A percentile compares a stretch with the other conserved stretches of the same genome.
phyloP scores from a whole-genome alignment of 2,797 vertebrate species.

The Poecilia picta region DNA sequence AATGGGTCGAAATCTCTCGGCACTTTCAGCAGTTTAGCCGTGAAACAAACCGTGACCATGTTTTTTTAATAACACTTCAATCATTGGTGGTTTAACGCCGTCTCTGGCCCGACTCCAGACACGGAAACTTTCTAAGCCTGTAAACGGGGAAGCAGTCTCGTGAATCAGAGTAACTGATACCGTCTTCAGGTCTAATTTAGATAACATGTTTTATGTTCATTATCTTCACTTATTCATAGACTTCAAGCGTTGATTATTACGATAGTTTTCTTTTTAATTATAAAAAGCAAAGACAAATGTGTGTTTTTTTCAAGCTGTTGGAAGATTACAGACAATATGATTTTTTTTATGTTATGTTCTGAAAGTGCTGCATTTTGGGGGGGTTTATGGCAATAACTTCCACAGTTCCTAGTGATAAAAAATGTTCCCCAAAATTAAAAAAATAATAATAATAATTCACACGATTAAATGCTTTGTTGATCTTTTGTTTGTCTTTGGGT shows the following conservation, averaged over 20 bases:
- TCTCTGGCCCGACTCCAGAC: constrained; percentile 3
- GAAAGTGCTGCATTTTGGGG: not conserved
- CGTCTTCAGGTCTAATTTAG: constrained; percentile 8
- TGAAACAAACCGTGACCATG: constrained; percentile 34
- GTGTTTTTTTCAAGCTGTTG: not conserved
- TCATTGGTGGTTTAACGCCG: constrained; percentile 22
- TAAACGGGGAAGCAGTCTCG: constrained; percentile 27
- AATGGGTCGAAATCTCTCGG: constrained; percentile 45
- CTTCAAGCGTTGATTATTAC: constrained; percentile 1
- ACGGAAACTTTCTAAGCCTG: constrained; percentile 6
- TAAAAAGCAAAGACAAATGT: not conserved
- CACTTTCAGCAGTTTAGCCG: constrained; percentile 44
- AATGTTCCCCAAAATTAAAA: constrained; percentile 27
- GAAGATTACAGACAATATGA: not conserved
- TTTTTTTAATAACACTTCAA: constrained; percentile 33
- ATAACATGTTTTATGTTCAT: constrained; percentile 22
- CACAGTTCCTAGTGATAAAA: constrained; percentile 6
- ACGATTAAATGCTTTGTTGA: constrained; percentile 5
- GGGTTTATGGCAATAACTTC: not conserved
- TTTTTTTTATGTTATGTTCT: constrained; percentile 6
- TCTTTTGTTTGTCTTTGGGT: constrained; percentile 17
- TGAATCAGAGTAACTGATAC: constrained; percentile 20
- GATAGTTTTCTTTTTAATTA: constrained; percentile 8
- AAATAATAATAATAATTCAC: not conserved
- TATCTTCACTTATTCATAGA: constrained; percentile 29